Percentiles rank a stretch among this genome's conserved stretches.
phyloP scores from a whole-genome alignment of 2,113 vertebrate species.

The Dendrocopos noguchii region DNA sequence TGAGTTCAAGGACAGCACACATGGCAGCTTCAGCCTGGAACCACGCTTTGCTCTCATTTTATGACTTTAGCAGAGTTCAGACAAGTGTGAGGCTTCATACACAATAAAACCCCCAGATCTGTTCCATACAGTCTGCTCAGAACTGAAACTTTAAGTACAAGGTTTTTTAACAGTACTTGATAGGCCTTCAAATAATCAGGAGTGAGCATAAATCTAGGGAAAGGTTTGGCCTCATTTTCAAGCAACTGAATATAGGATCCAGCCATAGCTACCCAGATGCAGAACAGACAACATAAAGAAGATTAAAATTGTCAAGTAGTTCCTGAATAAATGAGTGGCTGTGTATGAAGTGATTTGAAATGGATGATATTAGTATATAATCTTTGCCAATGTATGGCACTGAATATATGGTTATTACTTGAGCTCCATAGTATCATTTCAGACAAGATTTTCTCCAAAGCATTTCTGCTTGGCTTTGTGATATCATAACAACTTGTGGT shows the following conservation, averaged over 20 bases:
- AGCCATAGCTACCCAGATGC: constrained; percentile 20
- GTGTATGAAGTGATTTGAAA: constrained; percentile 29
- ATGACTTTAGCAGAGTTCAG: neutral
- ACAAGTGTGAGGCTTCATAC: neutral
- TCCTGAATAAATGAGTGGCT: constrained; percentile 40
- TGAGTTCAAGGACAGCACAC: neutral
- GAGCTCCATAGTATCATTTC: neutral
- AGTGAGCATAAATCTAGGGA: neutral
- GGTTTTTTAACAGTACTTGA: neutral
- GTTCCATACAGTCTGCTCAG: neutral
- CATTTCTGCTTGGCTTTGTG: neutral
- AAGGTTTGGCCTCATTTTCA: constrained; percentile 24
- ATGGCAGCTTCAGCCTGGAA: neutral
- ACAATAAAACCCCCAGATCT: neutral
- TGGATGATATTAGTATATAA: constrained; percentile 10
- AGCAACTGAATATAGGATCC: neutral
- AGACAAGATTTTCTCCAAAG: neutral
- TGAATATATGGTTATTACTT: neutral
- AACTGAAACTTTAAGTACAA: neutral
- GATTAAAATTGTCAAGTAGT: constrained; percentile 45
- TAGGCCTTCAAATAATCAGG: neutral
- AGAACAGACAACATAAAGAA: constrained; percentile 14
- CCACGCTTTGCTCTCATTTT: neutral
- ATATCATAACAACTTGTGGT: neutral
- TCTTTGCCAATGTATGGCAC: neutral